Percentiles rank a stretch among this genome's conserved stretches.
Evolutionary conservation across 2,888 invertebrate species (phyloP).

Genomic region (Archaeoteleia sp.): DNA sequence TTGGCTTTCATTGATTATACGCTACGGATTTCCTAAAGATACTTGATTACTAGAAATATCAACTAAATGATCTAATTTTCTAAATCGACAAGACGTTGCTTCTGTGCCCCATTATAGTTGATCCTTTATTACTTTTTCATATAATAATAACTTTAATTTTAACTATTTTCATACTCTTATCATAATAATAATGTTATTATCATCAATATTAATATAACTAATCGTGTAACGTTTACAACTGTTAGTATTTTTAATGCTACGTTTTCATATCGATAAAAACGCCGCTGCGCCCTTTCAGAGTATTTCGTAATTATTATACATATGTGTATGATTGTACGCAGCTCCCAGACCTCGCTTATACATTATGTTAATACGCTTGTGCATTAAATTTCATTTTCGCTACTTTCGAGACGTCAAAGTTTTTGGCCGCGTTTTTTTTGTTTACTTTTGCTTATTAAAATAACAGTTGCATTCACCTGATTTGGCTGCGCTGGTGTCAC

Average conservation of each 20-base stretch:
- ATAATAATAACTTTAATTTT: conserved; percentile 5
- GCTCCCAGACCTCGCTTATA: conserved; percentile 34
- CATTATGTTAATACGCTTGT: conserved; percentile 38
- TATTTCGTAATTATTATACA: conserved; percentile 38
- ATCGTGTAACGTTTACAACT: conserved; percentile 22
- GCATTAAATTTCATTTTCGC: conserved; percentile 47
- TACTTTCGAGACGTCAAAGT: conserved; percentile 44
- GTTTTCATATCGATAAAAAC: conserved; percentile 35
- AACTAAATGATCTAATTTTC: conserved; percentile 35
- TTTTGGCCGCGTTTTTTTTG: conserved; percentile 34
- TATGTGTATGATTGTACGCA: conserved; percentile 53
- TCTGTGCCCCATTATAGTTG: conserved; percentile 24
- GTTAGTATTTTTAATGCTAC: conserved; percentile 20
- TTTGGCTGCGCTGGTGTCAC: background rate
- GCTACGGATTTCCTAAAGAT: conserved; percentile 30
- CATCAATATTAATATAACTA: conserved; percentile 40
- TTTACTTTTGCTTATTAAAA: conserved; percentile 40
- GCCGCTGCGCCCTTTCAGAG: conserved; percentile 28
- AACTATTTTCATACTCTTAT: conserved; percentile 14
- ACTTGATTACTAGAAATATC: conserved; percentile 38
- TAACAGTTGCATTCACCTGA: conserved; percentile 1
- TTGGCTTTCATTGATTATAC: conserved; percentile 18
- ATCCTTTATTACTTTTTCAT: conserved; percentile 22
- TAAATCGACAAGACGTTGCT: conserved; percentile 41
- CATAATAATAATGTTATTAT: conserved; percentile 30